phyloP scores from a whole-genome alignment of 2,888 invertebrate species.

The Heliconius hortense region DNA sequence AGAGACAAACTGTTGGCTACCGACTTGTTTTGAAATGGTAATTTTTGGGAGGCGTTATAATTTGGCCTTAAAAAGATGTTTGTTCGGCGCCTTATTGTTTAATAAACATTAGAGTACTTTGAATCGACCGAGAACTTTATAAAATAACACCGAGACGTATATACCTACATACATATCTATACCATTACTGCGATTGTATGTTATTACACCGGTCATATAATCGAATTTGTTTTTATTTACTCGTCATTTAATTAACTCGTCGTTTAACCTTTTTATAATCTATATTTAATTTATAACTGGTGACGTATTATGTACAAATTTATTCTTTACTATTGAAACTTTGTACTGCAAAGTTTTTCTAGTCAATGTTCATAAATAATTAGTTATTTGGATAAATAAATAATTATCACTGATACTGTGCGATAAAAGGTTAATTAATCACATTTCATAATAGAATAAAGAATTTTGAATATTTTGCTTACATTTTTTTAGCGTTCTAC shows the following conservation, averaged over 20 bases:
- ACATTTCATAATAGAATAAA: too few relatives aligned
- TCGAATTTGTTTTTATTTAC: background rate
- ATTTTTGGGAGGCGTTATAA: constrained; percentile 52
- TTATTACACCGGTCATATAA: background rate
- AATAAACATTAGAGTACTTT: constrained; percentile 9
- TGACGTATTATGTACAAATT: background rate
- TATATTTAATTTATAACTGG: background rate
- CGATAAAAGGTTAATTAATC: too few relatives aligned
- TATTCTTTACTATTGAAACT: too few relatives aligned
- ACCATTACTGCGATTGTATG: background rate
- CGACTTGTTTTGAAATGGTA: constrained; percentile 57
- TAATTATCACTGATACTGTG: too few relatives aligned
- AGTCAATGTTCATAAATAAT: too few relatives aligned
- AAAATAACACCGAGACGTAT: background rate
- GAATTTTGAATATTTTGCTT: background rate
- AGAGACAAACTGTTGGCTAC: constrained; percentile 49
- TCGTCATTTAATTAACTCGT: too few relatives aligned
- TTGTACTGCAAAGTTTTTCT: too few relatives aligned
- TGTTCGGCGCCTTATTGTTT: constrained; percentile 3
- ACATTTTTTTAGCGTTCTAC: background rate
- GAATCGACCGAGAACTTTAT: background rate
- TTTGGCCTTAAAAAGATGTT: constrained; percentile 28
- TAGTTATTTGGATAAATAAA: too few relatives aligned
- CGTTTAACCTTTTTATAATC: background rate
- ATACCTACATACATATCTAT: background rate